phyloP scores from a whole-genome alignment of 2,113 vertebrate genomes.

The Xenopus laevis region DNA sequence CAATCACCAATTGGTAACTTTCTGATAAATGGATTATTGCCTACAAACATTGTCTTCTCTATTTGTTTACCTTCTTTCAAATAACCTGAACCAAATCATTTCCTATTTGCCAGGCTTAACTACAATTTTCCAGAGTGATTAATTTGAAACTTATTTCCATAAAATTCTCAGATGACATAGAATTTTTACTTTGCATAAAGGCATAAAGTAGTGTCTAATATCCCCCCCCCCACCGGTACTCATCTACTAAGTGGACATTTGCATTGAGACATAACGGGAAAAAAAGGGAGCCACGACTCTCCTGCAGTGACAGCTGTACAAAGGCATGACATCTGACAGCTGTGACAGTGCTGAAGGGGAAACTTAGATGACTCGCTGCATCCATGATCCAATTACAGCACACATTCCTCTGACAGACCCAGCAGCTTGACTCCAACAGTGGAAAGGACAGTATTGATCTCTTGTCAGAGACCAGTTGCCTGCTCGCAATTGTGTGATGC shows the following conservation, averaged over 20 bases:
- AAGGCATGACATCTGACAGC: slow-evolving; percentile 98
- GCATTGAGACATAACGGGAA: slow-evolving; percentile 80
- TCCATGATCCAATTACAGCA: slow-evolving; percentile 98
- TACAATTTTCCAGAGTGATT: slow-evolving; percentile 85
- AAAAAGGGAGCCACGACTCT: slow-evolving; percentile 70
- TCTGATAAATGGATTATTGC: too few species aligned
- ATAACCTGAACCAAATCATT: slow-evolving; percentile 96
- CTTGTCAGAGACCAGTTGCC: slow-evolving; percentile 94
- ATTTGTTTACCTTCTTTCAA: slow-evolving; percentile 71
- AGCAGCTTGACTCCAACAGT: slow-evolving; percentile 90
- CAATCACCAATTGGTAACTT: too few species aligned
- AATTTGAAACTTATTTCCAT: slow-evolving; percentile 98
- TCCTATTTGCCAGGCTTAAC: slow-evolving; percentile 88
- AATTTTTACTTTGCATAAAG: slow-evolving; percentile 99
- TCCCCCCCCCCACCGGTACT: slow-evolving; percentile 74
- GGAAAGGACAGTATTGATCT: slow-evolving; percentile 97
- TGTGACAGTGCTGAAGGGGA: slow-evolving; percentile 92
- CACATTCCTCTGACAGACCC: slow-evolving; percentile 95
- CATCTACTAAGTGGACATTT: slow-evolving; percentile 99
- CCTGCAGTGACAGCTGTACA: slow-evolving; percentile 93
- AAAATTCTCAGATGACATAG: slow-evolving; percentile 95
- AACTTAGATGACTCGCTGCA: slow-evolving; percentile 83
- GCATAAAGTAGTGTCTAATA: slow-evolving; percentile 98
- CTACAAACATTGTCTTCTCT: slow-evolving; percentile 47
- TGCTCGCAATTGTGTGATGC: slow-evolving; percentile 71